Base-by-base conservation (phyloP, 2,797 vertebrate species). In the Triplophysa yarkandensis region DNA sequence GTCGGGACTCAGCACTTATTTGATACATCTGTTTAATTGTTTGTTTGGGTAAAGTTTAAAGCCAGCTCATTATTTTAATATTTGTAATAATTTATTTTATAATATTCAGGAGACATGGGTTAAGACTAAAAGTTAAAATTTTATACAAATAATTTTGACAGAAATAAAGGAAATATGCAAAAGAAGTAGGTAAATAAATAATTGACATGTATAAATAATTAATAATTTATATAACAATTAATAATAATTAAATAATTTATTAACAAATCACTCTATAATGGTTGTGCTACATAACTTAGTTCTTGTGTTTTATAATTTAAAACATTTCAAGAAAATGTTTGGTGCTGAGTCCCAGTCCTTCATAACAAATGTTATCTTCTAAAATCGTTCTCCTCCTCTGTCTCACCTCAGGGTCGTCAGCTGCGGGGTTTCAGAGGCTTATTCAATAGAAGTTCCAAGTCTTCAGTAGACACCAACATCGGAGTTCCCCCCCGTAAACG, bases 381-480 rank as follows among this genome's bases (percentile, higher is more conserved):
- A 4, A 75, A 21, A 28, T 67, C 19, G 8, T 41, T 14, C 21
- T 75, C 9, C 32, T 25, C 4, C 13, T 60, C 6, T 21, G 17
- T 30, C 6, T 9, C 34, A 14, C 25, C 50, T 66, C 69, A 98
- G 97, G 92, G 91, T 80, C 92, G 94, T 81, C 98, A 98, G 82
- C 91, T 99, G 64, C 92, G 97, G 71, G 98, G 98, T 27, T 93
- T 99, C 67, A 92, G 95, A 44, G 95, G 98, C 75, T 86, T 99
- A 72, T 98, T 99, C 82, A 93, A 91, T 81, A 95, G 92, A 81
- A 94, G 89, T 41, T 93, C 95, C 60, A 95, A 95, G 86, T 83
- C 80, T 36, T 88, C 90, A 0, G 90, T 93, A 16, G 96, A 98
- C 77, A 89, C 85, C 74, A 82, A 82, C 66, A 83, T 85, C 0